phyloP scores from a whole-genome alignment of 2,113 vertebrate genomes.

The Fregetta grallaria region DNA sequence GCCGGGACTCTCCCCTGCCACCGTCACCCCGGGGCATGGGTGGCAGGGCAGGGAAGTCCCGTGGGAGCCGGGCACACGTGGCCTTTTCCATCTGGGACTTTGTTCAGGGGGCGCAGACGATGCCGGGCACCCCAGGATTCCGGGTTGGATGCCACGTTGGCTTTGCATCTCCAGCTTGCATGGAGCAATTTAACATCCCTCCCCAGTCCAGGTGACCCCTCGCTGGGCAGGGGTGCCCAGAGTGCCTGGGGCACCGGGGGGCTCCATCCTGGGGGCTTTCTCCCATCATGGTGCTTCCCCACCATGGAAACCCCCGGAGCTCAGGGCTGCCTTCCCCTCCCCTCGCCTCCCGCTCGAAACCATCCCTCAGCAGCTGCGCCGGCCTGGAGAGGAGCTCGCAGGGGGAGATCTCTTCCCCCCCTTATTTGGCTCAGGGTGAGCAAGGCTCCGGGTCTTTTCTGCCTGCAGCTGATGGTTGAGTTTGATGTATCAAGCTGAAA shows the following conservation, averaged over 20 bases:
- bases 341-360: accelerated
- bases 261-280: not conserved
- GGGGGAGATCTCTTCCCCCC: not conserved
- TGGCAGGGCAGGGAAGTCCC: not conserved
- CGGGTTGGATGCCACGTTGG: not conserved
- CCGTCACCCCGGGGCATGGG: not conserved
- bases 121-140: not conserved
- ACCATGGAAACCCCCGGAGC: not conserved
- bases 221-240: not conserved
- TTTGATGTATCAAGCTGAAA: not conserved
- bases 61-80: accelerated
- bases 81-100: not conserved
- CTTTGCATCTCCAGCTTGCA: not conserved
- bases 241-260: too few species aligned
- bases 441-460: not conserved
- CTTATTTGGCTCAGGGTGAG: not conserved
- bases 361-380: not conserved
- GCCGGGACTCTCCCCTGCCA: not conserved
- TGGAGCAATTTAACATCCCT: accelerated
- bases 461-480: not conserved
- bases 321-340: not conserved
- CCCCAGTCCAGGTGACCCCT: not conserved
- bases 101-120: not conserved
- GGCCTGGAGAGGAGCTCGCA: not conserved
- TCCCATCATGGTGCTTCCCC: accelerated